These are phyloP conservation scores for Laterallus jamaicensis DNA, from an alignment of 2,113 vertebrate species.

Conservation along the genomic window DNA sequence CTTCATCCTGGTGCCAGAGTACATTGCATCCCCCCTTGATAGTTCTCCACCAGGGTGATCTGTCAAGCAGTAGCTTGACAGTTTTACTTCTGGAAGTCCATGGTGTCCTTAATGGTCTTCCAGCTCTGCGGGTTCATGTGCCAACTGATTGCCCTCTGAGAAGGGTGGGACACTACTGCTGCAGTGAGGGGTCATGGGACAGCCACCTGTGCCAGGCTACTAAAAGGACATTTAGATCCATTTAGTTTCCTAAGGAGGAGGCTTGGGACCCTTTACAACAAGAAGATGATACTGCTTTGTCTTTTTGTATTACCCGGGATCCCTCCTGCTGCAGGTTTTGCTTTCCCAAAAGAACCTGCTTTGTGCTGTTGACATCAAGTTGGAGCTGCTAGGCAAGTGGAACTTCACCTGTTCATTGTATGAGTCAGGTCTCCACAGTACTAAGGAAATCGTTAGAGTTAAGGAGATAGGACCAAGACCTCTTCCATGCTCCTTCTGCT, in stretches of 20 bases:
- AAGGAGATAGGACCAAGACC: rapidly evolving
- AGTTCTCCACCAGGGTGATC: no score
- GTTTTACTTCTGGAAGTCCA: not conserved
- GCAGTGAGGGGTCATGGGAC: not conserved
- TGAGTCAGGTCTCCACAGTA: not conserved
- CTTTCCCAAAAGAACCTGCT: not conserved
- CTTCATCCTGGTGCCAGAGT: not conserved
- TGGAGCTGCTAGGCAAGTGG: not conserved
- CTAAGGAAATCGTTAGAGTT: not conserved
- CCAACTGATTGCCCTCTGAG: not conserved
- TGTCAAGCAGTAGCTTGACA: not conserved
- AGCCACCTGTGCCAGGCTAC: not conserved
- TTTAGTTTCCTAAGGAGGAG: not conserved
- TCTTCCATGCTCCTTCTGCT: not conserved
- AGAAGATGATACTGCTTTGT: not conserved
- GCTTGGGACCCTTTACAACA: not conserved
- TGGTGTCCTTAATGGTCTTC: not conserved
- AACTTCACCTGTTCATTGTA: not conserved
- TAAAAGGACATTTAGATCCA: not conserved
- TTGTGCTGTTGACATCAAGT: not conserved
- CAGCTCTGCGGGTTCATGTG: not conserved
- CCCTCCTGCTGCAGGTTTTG: not conserved
- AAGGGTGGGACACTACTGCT: not conserved
- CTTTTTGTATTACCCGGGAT: not conserved
- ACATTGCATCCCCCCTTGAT: not conserved